Conservation (phyloP, 2,888 invertebrate genomes). For the Allolobophora icterica region DNA sequence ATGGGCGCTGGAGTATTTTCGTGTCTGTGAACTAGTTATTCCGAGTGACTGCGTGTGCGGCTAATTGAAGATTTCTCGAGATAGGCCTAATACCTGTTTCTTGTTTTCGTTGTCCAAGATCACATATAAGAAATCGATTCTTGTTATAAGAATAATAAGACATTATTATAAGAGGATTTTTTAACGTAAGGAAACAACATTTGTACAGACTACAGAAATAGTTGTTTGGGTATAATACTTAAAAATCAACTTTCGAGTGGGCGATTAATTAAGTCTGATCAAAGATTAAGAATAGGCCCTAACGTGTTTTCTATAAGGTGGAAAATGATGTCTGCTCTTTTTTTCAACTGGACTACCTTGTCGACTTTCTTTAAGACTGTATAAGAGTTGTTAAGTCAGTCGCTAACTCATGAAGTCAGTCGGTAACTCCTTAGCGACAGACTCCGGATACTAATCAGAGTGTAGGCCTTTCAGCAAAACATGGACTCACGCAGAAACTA, state of each 20-base stretch:
- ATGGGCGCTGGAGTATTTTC: not conserved
- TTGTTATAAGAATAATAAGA: not conserved
- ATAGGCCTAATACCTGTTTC: not conserved
- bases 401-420: no score
- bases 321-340: not conserved
- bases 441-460: no score
- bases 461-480: no score
- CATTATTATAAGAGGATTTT: not conserved
- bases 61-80: not conserved
- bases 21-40: not conserved
- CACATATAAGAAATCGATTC: not conserved
- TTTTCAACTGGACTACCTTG: not conserved
- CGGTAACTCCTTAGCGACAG: no score
- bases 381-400: no score
- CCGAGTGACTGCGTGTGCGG: not conserved
- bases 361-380: not conserved
- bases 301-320: not conserved
- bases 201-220: not conserved
- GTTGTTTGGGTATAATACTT: no score
- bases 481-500: no score
- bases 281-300: no score
- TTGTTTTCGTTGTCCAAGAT: not conserved
- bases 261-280: no score
- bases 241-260: no score
- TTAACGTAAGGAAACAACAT: not conserved